Base-by-base conservation (phyloP, 2,888 invertebrate species). In the Bombylius discolor region DNA sequence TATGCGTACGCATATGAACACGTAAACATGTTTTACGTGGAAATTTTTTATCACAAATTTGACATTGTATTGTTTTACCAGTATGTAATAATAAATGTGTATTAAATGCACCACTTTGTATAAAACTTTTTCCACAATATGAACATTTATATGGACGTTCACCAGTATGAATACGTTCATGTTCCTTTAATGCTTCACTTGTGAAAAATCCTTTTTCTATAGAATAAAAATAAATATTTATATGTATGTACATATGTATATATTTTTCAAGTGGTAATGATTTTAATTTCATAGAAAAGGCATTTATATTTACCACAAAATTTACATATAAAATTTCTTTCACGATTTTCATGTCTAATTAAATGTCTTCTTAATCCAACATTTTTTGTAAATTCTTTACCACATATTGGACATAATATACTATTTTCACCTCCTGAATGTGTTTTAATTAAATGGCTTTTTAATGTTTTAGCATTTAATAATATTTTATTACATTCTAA, bases 1-100 rank as follows among this genome's bases (percentile, higher is more conserved):
- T 80, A 66, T 81, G 81, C 49, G 78, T 81, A 0, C 81, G 73
- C 0, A 65, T 68, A 63, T 81, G 81, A 0, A 81, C 34, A 36
- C 5, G 34, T 36, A 36, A 36, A 7, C 7, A 7, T 5, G 5
- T 8, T 7, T 8, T 5, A 7, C 34, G 34, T 36, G 8, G 8
- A 36, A 36, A 36, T 36, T 5, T 7, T 36, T 8, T 36, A 7
- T 36, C 8, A 36, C 34, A 36, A 7, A 36, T 36, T 7, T 36
- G 34, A 36, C 34, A 36, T 42, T 51, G 47, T 4, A 57, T 51
- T 5, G 51, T 51, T 39, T 57, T 57, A 31, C 57, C 57, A 11
- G 57, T 57, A 49, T 36, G 57, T 34, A 49, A 36, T 11, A 46
- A 50, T 50, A 55, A 50, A 51, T 55, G 55, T 8, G 55, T 55